Base-by-base conservation (phyloP, 1,140 invertebrate genomes). In the Vanessa atalanta region DNA sequence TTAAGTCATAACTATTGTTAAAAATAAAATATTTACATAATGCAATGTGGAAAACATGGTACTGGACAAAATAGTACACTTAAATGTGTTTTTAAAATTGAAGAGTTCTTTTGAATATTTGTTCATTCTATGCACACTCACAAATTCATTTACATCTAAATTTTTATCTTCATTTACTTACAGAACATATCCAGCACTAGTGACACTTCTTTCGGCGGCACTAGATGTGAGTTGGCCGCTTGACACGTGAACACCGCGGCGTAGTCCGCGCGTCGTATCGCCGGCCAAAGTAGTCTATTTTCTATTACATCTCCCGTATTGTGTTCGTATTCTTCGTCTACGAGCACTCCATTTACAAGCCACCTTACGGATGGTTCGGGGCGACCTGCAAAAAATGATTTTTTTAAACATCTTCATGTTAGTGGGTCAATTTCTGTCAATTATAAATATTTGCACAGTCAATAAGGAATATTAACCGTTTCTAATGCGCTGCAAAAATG, bases 231-330 rank as follows among this genome's bases (percentile, higher is more conserved):
- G 88, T 98, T 98, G 77, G 95, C 94, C 13, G 97, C 96, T 85
- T 97, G 96, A 87, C 97, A 98, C 51, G 96, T 97, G 88, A 97
- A 97, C 78, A 96, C 95, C 3, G 96, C 95, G 72, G 96, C 95
- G 70, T 97, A 94, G 91, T 98, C 96, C n/a, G 95, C 95, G 47
- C 97, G 94, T 37, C 95, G 94, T 67, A 98, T 94, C 15, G 94
- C 94, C 47, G 95, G 95, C 94, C 97, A 95, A 61, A 95, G 94
- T 57, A 98, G 94, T 76, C 96, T 94, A 90, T 97, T 97, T 87
- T 97, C 97, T 75, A 97, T 97, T 26, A 97, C 96, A 88, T 97
- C 96, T 15, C 96, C 96, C 31, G 95, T 95, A 87, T 96, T 96
- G 88, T 96, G 95, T 86, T 97, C 96, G 85, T 96, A 97, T 82